Evolutionary conservation across 37 sponge, comb jelly and placozoan genomes (phyloP).

Genomic region (Agelas oroides): DNA sequence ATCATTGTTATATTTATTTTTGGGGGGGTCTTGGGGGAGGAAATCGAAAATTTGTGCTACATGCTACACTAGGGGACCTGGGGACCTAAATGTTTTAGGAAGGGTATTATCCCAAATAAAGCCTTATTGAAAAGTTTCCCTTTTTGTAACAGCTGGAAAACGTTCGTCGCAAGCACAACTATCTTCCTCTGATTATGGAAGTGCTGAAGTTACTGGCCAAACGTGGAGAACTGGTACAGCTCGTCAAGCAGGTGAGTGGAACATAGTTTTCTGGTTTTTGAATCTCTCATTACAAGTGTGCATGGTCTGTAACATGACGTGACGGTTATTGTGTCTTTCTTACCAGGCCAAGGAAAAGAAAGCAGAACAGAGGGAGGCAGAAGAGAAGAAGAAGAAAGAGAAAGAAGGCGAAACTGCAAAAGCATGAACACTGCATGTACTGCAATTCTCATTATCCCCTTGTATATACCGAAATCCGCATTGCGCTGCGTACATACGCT

Average conservation of each 20-base stretch:
- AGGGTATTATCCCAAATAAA: too few relatives aligned
- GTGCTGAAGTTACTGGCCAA: slow-evolving; percentile 90
- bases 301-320: too few relatives aligned
- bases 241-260: slow-evolving; percentile 57
- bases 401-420: slow-evolving; percentile 8
- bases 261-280: not conserved
- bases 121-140: not conserved
- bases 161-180: slow-evolving; percentile 92
- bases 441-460: not conserved
- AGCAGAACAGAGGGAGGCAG: slow-evolving; percentile 8
- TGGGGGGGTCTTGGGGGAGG: too few relatives aligned
- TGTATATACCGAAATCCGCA: too few relatives aligned
- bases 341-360: slow-evolving; percentile 39
- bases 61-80: too few relatives aligned
- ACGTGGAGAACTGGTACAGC: slow-evolving; percentile 77
- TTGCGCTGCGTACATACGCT: not conserved
- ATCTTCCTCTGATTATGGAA: slow-evolving; percentile 95
- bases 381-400: slow-evolving; percentile 5
- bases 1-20: too few relatives aligned
- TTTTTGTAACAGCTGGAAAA: slow-evolving; percentile 84
- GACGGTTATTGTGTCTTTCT: not conserved
- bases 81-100: too few relatives aligned
- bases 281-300: too few relatives aligned
- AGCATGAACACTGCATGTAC: not conserved
- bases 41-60: too few relatives aligned